Conservation (phyloP, 2,113 vertebrate species). For the Montifringilla adamsi region DNA sequence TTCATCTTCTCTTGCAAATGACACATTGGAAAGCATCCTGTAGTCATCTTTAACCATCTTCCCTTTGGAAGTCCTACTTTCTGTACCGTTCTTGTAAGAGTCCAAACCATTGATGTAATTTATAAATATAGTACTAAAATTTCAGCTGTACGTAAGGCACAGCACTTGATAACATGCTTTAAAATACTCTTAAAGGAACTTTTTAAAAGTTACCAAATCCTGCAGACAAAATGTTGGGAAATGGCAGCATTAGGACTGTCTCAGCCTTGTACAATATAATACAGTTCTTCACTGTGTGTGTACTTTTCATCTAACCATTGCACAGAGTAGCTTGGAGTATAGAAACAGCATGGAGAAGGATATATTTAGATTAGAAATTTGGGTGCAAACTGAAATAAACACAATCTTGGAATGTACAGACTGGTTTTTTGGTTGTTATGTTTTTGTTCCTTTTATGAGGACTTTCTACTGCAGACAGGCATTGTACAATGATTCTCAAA, state of each 20-base stretch:
- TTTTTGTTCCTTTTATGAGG: background rate
- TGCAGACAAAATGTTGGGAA: background rate
- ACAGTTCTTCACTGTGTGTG: background rate
- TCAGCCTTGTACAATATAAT: background rate
- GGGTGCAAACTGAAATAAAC: background rate
- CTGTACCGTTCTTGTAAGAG: background rate
- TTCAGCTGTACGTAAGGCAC: background rate
- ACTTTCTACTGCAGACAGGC: background rate
- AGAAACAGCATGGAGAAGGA: background rate
- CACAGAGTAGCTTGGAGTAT: background rate
- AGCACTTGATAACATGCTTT: background rate
- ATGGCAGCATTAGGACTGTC: background rate
- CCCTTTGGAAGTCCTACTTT: background rate
- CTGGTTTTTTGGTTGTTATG: fast-evolving
- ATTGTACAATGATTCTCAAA: background rate
- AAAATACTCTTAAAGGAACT: background rate
- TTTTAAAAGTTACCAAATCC: background rate
- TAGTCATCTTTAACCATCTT: background rate
- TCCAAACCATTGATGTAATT: background rate
- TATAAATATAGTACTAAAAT: background rate
- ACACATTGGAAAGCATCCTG: background rate
- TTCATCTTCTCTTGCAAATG: background rate
- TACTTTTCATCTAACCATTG: background rate
- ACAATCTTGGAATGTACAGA: background rate
- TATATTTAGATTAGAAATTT: background rate